A percentile compares a stretch with the other conserved stretches of the same genome.
These are phyloP conservation scores for Acromyrmex charruanus DNA, from an alignment of 1,140 invertebrate genomes.

Conservation along the genomic window DNA sequence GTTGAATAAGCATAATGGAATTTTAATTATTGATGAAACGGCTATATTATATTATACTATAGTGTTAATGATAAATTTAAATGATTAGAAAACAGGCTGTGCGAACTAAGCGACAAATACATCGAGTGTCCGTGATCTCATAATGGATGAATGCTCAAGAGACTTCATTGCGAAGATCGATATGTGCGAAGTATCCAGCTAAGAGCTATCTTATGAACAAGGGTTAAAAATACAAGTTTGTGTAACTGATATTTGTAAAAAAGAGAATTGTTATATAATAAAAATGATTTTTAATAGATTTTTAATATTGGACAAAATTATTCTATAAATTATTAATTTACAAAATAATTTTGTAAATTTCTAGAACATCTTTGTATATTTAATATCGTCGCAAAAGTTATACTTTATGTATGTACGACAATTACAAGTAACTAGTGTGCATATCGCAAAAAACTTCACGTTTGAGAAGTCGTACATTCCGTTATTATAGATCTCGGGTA, in stretches of 20 bases:
- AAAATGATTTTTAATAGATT: background rate
- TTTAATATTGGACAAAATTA: background rate
- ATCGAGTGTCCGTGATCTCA: conserved; percentile 12
- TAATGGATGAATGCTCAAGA: conserved; percentile 49
- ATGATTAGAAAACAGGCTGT: background rate
- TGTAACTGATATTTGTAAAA: conserved; percentile 1
- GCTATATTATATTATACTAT: background rate
- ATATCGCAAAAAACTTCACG: background rate
- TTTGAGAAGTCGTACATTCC: background rate
- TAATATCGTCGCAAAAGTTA: background rate
- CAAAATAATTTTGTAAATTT: background rate
- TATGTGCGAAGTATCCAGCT: conserved; percentile 12
- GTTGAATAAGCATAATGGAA: background rate
- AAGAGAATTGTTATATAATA: background rate
- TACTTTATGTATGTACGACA: background rate
- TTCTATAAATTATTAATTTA: background rate
- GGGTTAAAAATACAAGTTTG: background rate
- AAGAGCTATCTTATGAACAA: conserved; percentile 35
- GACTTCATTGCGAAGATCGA: conserved; percentile 40
- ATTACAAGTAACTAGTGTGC: background rate
- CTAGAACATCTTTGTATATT: background rate
- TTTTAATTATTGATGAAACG: conserved; percentile 17
- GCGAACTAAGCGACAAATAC: conserved; percentile 18
- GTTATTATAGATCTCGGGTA: background rate
- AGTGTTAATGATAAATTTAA: conserved; percentile 9